Conservation (phyloP, 2,113 vertebrate species). For the Trematocara zebra region DNA sequence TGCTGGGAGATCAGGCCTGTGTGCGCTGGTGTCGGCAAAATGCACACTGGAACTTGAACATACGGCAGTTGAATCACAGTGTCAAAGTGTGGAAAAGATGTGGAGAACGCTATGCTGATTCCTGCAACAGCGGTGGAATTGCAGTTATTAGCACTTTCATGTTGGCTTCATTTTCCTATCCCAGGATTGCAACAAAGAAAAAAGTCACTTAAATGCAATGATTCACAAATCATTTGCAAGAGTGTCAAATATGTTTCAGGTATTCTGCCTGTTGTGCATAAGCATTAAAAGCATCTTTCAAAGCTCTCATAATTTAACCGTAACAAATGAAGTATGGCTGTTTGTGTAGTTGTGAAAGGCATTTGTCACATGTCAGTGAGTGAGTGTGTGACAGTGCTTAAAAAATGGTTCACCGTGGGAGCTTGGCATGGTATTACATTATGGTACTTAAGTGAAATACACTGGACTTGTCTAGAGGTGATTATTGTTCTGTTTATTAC, state of each 20-base stretch:
- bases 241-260: background rate
- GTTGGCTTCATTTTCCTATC: rapidly evolving
- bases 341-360: background rate
- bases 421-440: background rate
- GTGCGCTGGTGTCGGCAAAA: background rate
- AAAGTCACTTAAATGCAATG: background rate
- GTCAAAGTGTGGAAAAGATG: background rate
- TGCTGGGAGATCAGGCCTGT: background rate
- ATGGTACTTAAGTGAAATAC: background rate
- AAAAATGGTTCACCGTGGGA: background rate
- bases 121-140: background rate
- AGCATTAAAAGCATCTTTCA: background rate
- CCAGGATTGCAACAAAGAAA: background rate
- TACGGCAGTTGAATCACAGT: background rate
- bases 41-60: background rate
- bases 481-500: background rate
- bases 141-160: background rate
- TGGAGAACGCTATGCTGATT: background rate
- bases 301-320: background rate
- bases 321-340: background rate
- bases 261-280: background rate
- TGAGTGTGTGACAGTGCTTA: background rate
- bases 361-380: background rate
- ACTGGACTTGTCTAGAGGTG: background rate
- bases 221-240: background rate